Conservation (phyloP, 2,113 vertebrate species). For the Dryoscopus gambensis region DNA sequence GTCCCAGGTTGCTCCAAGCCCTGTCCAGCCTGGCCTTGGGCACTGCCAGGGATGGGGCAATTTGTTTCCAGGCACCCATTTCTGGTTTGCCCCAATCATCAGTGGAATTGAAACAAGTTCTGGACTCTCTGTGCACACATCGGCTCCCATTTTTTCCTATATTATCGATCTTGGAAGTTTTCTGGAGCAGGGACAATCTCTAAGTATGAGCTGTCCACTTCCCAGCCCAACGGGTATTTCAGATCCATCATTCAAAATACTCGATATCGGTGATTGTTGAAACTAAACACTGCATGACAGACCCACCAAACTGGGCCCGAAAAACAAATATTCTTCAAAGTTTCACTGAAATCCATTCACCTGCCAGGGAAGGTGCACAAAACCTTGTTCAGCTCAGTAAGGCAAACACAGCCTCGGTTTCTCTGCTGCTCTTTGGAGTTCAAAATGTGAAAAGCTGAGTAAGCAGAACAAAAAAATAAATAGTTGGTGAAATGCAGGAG, state of each 20-base stretch:
- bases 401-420: background rate
- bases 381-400: background rate
- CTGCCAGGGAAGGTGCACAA: background rate
- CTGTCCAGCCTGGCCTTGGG: background rate
- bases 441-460: conserved; percentile 28
- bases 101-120: background rate
- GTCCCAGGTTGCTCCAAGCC: background rate
- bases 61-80: background rate
- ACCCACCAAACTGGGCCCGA: background rate
- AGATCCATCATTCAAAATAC: background rate
- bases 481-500: background rate
- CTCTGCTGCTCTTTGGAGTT: background rate
- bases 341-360: background rate
- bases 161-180: background rate
- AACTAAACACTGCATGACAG: background rate
- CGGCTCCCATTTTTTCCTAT: background rate
- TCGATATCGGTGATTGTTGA: background rate
- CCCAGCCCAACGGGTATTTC: background rate
- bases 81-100: background rate
- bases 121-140: background rate
- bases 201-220: background rate
- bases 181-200: background rate
- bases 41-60: background rate
- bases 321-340: background rate
- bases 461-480: conserved; percentile 30